phyloP scores from a whole-genome alignment of 1,140 invertebrate genomes.

The Drosophila jambulina region DNA sequence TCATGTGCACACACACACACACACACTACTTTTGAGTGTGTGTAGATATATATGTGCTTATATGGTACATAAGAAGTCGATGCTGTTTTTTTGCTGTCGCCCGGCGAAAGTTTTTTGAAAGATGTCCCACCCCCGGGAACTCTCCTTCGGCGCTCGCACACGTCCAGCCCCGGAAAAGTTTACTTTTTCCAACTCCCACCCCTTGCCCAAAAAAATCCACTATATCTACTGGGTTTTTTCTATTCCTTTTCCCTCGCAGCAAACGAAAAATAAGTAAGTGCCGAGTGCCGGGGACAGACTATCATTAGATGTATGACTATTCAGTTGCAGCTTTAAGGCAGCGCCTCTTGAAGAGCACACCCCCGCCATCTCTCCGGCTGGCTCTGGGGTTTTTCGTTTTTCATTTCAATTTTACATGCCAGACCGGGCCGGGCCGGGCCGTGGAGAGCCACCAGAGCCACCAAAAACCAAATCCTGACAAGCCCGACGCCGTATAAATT shows the following conservation, averaged over 20 bases:
- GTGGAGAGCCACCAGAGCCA: slow-evolving; percentile 14
- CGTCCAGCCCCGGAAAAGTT: slow-evolving; percentile 75
- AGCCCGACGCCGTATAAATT: slow-evolving; percentile 72
- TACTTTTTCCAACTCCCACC: slow-evolving; percentile 37
- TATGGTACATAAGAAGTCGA: slow-evolving; percentile 47
- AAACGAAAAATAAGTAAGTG: slow-evolving; percentile 73
- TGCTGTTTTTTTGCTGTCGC: slow-evolving; percentile 76
- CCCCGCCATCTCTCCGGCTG: neutral
- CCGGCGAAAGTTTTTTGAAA: slow-evolving; percentile 77
- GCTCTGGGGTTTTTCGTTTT: slow-evolving; percentile 25
- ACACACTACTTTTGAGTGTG: neutral
- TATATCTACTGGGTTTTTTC: slow-evolving; percentile 28
- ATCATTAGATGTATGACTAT: slow-evolving; percentile 61
- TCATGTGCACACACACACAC: slow-evolving; percentile 61
- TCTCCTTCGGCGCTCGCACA: slow-evolving; percentile 45
- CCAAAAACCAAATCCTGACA: slow-evolving; percentile 67
- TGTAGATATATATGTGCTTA: slow-evolving; percentile 3
- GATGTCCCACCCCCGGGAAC: slow-evolving; percentile 53
- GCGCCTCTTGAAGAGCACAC: slow-evolving; percentile 38
- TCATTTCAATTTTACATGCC: slow-evolving; percentile 55
- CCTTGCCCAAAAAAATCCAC: neutral
- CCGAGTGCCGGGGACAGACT: slow-evolving; percentile 58
- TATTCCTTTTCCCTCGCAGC: slow-evolving; percentile 18
- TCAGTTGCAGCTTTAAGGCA: slow-evolving; percentile 50
- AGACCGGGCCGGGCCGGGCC: slow-evolving; percentile 16